A percentile compares a stretch with the other conserved stretches of the same genome.
Evolutionary conservation across 1,140 invertebrate genomes (phyloP).

Genomic region (Bombus terrestris): DNA sequence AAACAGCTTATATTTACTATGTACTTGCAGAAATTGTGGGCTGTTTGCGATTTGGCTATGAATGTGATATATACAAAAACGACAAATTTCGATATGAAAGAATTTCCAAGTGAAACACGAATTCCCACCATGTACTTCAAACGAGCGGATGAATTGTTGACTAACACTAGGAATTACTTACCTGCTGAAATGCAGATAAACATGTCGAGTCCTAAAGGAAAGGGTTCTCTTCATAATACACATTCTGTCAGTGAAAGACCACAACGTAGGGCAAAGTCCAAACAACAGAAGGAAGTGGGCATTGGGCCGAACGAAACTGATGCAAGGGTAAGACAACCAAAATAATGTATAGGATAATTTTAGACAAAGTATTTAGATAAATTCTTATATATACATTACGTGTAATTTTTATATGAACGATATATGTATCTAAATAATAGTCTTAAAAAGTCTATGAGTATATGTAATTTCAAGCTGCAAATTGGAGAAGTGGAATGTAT

Average conservation of each 20-base stretch:
- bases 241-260: conserved; percentile 77
- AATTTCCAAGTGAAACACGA: conserved; percentile 92
- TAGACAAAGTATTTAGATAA: neutral
- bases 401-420: neutral
- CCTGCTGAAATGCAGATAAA: conserved; percentile 86
- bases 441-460: conserved; percentile 41
- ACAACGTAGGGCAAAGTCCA: conserved; percentile 79
- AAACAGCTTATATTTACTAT: conserved; percentile 45
- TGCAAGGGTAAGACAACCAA: conserved; percentile 83
- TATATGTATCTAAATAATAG: conserved; percentile 29
- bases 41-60: conserved; percentile 96
- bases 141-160: conserved; percentile 87
- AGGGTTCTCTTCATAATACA: conserved; percentile 78
- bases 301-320: conserved; percentile 85
- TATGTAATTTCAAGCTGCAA: conserved; percentile 84
- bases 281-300: conserved; percentile 83
- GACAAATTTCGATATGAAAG: conserved; percentile 94
- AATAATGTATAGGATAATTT: conserved; percentile 20
- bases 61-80: conserved; percentile 93
- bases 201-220: conserved; percentile 83
- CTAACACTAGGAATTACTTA: conserved; percentile 88
- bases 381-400: neutral
- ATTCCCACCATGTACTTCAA: conserved; percentile 94
- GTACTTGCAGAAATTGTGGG: conserved; percentile 94
- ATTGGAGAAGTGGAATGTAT: conserved; percentile 85